Evolutionary conservation across 2,888 invertebrate genomes (phyloP), one percentile per base, ranked within the genome.

Genomic region (Acronicta alni): DNA sequence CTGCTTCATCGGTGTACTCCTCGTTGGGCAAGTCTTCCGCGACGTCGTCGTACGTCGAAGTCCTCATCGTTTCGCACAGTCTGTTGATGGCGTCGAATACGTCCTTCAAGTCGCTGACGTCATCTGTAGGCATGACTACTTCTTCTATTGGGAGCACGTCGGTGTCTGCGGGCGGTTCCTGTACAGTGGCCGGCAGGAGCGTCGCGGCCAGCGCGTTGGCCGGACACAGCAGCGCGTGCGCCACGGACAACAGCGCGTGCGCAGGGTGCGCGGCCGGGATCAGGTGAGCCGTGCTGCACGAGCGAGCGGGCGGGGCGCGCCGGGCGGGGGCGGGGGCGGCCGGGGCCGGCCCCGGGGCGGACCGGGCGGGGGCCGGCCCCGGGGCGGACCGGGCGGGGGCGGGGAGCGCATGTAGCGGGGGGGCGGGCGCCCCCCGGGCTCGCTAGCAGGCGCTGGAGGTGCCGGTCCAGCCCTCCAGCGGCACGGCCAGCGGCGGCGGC

Each of bases 401-500:
- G 0, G 43, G 14, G 9, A 18, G 10, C 12, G 37, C 60, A 32
- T 59, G 56, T 60, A 53, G 39, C 70, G 67, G 67, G 79, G 86
- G 82, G 82, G 83, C 82, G 70, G 76, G 60, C 77, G 89, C 92
- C 92, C 91, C 91, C 89, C 89, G 83, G 86, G 83, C 86, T 81
- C 89, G 94, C 93, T 94, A 94, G 94, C 94, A 94, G 57, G 93
- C 93, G 84, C 89, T 90, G 41, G 95, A 94, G 60, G 95, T 87
- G 83, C 91, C 95, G 89, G 95, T 86, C 93, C 95, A 95, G 67
- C 93, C 92, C 68, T 90, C 91, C 72, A 95, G 89, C 78, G 95
- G 95, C 62, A 95, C 85, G 57, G 93, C 91, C 75, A 94, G 91
- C 70, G 96, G 96, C 66, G 96, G 96, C 82, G 93, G 92, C 58